Evolutionary conservation across 1,140 invertebrate species (phyloP).

Genomic region (Dinoponera quadriceps): DNA sequence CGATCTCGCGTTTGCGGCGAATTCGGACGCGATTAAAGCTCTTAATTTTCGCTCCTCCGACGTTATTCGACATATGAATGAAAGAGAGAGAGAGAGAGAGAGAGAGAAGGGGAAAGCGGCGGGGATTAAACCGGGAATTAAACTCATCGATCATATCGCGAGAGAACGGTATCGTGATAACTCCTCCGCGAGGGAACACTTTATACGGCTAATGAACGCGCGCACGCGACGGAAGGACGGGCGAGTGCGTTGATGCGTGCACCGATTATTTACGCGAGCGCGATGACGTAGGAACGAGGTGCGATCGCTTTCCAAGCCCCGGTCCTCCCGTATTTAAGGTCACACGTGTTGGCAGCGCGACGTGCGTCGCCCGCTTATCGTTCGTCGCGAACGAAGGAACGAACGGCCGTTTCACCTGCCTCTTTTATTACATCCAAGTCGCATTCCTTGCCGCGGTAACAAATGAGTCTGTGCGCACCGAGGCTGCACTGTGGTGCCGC

Average conservation of each 20-base stretch:
- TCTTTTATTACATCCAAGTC: conserved; percentile 26
- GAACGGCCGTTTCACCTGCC: conserved; percentile 1
- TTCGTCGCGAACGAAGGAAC: not conserved
- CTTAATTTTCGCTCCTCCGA: no score
- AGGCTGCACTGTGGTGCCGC: not conserved
- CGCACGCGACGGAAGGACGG: no score
- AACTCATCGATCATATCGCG: no score
- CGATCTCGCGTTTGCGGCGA: no score
- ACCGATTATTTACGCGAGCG: conserved; percentile 39
- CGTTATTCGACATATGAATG: no score
- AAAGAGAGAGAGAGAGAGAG: no score
- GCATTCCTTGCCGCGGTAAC: conserved; percentile 45
- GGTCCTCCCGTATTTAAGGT: conserved; percentile 5
- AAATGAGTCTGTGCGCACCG: conserved; percentile 19
- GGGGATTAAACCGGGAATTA: no score
- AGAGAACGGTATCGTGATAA: no score
- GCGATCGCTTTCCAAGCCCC: conserved; percentile 12
- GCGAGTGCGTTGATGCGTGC: not conserved
- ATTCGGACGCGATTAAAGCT: no score
- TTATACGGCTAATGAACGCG: no score
- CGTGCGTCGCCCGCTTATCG: conserved; percentile 19
- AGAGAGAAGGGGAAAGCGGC: no score
- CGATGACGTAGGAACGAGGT: conserved; percentile 15
- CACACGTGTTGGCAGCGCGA: conserved; percentile 43
- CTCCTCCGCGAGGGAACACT: no score